Evolutionary conservation across 2,113 vertebrate species (phyloP).

Genomic region (Larimichthys crocea): DNA sequence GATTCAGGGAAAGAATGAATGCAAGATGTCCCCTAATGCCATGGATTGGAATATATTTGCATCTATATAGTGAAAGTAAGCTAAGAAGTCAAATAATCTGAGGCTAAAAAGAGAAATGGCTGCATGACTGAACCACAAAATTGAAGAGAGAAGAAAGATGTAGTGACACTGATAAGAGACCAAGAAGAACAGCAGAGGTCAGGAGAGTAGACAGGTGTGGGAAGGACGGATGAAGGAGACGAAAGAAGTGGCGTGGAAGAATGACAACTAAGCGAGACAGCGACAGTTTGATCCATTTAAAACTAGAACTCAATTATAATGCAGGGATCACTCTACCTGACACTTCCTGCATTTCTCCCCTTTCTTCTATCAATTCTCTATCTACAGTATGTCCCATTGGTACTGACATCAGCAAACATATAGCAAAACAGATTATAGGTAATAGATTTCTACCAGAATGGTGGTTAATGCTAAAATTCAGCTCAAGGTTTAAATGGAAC

Average conservation of each 20-base stretch:
- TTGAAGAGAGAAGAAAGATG: constrained; percentile 13
- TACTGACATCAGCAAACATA: not conserved
- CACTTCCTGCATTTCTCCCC: not conserved
- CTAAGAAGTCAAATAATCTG: not conserved
- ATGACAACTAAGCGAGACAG: constrained; percentile 25
- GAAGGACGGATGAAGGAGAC: constrained; percentile 17
- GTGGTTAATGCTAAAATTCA: not conserved
- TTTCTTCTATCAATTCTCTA: not conserved
- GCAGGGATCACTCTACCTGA: constrained; percentile 9
- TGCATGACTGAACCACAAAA: constrained; percentile 17
- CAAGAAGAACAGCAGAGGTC: constrained; percentile 36
- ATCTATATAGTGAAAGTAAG: not conserved
- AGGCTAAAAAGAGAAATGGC: constrained; percentile 22
- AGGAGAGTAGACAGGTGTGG: constrained; percentile 12
- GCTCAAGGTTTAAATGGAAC: not conserved
- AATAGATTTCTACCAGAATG: not conserved
- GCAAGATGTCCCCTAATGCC: not conserved
- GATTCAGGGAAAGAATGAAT: not conserved
- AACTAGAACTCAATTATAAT: constrained; percentile 46
- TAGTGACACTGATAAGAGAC: constrained; percentile 29
- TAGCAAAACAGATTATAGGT: not conserved
- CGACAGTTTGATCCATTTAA: constrained; percentile 44
- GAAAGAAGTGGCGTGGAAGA: constrained; percentile 34
- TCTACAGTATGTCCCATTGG: not conserved
- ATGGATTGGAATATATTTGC: not conserved